Evolutionary conservation across 35 echinoderm and acorn worm genomes (phyloP), one percentile per base, ranked within the genome.

Genomic region (Heliocidaris tuberculata): DNA sequence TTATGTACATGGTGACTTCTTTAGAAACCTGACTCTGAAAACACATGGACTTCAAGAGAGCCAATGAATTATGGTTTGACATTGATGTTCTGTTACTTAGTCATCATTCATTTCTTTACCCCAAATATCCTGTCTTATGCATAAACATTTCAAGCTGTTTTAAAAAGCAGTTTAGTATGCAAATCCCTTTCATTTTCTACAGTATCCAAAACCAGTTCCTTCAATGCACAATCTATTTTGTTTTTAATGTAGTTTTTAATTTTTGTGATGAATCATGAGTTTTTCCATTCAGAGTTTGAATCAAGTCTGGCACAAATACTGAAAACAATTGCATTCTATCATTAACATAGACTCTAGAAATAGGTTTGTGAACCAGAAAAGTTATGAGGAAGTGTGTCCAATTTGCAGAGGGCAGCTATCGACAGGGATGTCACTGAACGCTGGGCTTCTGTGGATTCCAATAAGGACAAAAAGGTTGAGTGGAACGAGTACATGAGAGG

Each of bases 401-500:
- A n/a, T 30, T 89, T 92, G 92, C 97, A 97, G 97, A 94, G 94
- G 92, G 88, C 49, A 12, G 95, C 94, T 49, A 93, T 97, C 59
- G 59, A 86, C 56, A 93, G 94, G 52, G 93, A 97, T 90, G 89
- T 93, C 2, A 49, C 35, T 2, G 90, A 88, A 59, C 94, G 94
- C 16, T 97, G 97, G 97, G n/a, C n/a, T 86, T 24, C 86, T 32
- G 94, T 95, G 70, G 92, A 97, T 85, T 50, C 19, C 2, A 91
- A 97, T 95, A 96, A 93, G 59, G 91, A 97, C 92, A 47, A 88
- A 59, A 60, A 86, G 47, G 35, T 97, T 32, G 50, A 60, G 8
- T 97, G 94, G 97, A 93, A 94, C 48, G 95, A 97, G 86, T 97
- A 96, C 89, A 61, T 95, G 30, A 50, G 94, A 86, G 92, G 93